Base-by-base conservation (phyloP, 2,888 invertebrate genomes). In the Tipula lateralis region DNA sequence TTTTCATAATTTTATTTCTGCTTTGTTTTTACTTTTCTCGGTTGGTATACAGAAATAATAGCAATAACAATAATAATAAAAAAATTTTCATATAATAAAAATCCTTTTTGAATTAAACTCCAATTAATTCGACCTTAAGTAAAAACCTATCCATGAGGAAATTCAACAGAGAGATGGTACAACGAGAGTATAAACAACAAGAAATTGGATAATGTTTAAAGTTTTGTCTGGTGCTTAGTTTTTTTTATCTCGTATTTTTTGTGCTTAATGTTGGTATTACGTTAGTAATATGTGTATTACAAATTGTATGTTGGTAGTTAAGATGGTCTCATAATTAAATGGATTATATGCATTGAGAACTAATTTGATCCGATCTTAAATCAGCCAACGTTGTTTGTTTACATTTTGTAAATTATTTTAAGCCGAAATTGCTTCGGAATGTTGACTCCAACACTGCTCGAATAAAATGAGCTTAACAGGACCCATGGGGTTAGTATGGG, bases 121-220 rank as follows among this genome's bases (percentile, higher is more conserved):
- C 66, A 66, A 66, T 66, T 66, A 66, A 66, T 66, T 66, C 66
- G 66, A 66, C 66, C 66, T 66, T 66, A 66, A 66, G 66, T 66
- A 66, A 66, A 66, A 66, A 24, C 66, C 66, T 66, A 66, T 66
- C 66, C 66, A 66, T 12, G 66, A 66, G 66, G 66, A 66, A 66
- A 66, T 24, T 66, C 24, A 66, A 66, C 66, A 66, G 66, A 66
- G 66, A 66, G n/a, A n/a, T 66, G 66, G 66, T 24, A 66, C 66
- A 66, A n/a, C n/a, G n/a, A n/a, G 0, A 66, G 24, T 9, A 66
- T 24, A 66, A 66, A 44, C 44, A 44, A 44, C n/a, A 44, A 44
- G 24, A 66, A 66, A 66, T 24, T 44, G 44, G 44, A 44, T 44
- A 44, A 66, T 66, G 66, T 66, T 66, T 24, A 66, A 66, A 66